phyloP scores from a whole-genome alignment of 2,113 vertebrate genomes.

The Indri indri region DNA sequence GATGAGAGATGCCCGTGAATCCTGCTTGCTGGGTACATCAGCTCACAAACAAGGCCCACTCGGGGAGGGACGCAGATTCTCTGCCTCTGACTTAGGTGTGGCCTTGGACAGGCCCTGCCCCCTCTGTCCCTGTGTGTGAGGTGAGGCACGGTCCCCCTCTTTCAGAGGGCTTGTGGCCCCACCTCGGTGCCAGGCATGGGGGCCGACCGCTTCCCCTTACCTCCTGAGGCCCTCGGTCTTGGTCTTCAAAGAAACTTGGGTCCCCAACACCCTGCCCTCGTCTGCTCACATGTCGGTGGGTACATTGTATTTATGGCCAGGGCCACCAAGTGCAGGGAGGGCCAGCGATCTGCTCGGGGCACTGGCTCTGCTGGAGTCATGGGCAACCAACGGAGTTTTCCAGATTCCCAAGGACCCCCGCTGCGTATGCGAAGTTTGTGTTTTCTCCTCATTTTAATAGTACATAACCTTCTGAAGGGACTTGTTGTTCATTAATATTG shows the following conservation, averaged over 20 bases:
- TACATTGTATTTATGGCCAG: background rate
- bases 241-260: background rate
- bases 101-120: background rate
- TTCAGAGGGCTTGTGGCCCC: background rate
- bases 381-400: rapidly evolving
- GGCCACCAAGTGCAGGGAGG: rapidly evolving
- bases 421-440: background rate
- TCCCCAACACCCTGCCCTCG: rapidly evolving
- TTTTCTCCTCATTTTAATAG: conserved; percentile 64
- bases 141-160: rapidly evolving
- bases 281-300: rapidly evolving
- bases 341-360: rapidly evolving
- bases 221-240: background rate
- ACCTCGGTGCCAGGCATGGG: background rate
- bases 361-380: rapidly evolving
- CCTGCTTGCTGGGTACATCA: rapidly evolving
- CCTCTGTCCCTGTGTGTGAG: background rate
- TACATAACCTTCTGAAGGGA: conserved; percentile 69
- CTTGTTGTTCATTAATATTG: conserved; percentile 69
- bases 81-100: rapidly evolving
- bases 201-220: too few relatives aligned
- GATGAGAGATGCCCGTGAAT: rapidly evolving
- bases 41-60: rapidly evolving
- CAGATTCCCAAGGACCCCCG: background rate
- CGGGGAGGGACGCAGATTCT: too few relatives aligned